These are phyloP conservation scores for Nannoperca australis DNA, from an alignment of 2,797 vertebrate genomes.

Conservation along the genomic window DNA sequence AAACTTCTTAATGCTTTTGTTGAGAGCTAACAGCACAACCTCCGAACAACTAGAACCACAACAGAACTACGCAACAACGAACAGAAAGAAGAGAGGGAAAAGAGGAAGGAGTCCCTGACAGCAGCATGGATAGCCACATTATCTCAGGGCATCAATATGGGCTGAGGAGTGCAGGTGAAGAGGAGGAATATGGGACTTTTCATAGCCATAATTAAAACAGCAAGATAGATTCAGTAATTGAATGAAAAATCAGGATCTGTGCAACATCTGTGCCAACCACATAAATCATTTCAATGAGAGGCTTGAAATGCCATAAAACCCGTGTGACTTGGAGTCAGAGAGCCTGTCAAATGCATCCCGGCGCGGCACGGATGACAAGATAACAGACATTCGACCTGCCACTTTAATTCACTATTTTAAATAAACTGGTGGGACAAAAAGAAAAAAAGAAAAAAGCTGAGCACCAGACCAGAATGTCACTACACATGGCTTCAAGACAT, in stretches of 20 bases:
- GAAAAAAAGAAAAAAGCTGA: constrained; percentile 4
- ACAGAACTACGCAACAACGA: constrained; percentile 2
- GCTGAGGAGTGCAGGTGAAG: constrained; percentile 82
- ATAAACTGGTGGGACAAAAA: constrained; percentile 54
- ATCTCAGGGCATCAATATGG: constrained; percentile 80
- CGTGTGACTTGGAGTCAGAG: constrained; percentile 80
- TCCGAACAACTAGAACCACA: background rate
- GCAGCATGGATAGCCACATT: constrained; percentile 75
- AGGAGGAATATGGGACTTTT: constrained; percentile 83
- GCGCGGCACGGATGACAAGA: constrained; percentile 72
- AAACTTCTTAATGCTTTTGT: background rate
- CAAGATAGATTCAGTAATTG: constrained; percentile 88
- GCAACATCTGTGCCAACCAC: constrained; percentile 88
- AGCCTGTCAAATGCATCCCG: constrained; percentile 80
- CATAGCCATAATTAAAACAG: constrained; percentile 89
- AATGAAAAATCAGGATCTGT: constrained; percentile 88
- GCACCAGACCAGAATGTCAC: constrained; percentile 63
- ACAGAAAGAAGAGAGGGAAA: constrained; percentile 27
- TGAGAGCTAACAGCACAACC: background rate
- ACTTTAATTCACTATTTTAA: constrained; percentile 71
- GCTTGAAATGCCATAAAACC: constrained; percentile 84
- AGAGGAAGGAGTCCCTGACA: constrained; percentile 67
- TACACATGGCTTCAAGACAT: background rate
- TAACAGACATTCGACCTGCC: constrained; percentile 76
- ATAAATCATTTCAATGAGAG: constrained; percentile 89